A percentile compares a stretch with the other conserved stretches of the same genome.
Conservation (phyloP, 2,113 vertebrate genomes). For the Manacus vitellinus region DNA sequence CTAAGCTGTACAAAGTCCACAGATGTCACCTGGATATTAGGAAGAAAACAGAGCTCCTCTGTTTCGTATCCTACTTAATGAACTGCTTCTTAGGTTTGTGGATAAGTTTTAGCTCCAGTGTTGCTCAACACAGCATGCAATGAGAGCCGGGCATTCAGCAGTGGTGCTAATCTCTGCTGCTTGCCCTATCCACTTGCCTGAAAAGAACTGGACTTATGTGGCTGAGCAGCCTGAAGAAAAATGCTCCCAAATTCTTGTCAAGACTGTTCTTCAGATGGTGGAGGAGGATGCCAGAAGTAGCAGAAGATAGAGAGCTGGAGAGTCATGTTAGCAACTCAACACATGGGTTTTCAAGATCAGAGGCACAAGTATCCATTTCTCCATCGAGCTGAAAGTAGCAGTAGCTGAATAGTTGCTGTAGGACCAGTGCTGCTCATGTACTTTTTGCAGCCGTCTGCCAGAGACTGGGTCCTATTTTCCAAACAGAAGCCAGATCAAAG, state of each 20-base stretch:
- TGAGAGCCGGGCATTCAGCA: background rate
- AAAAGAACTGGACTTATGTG: background rate
- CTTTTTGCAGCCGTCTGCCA: background rate
- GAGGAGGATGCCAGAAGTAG: background rate
- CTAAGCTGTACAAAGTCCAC: background rate
- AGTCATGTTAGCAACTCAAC: background rate
- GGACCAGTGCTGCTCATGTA: background rate
- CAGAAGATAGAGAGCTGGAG: background rate
- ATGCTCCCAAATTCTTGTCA: background rate
- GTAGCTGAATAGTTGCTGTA: background rate
- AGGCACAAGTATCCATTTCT: background rate
- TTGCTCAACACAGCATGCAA: background rate
- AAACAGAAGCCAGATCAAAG: background rate
- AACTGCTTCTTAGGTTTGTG: background rate
- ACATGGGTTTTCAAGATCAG: background rate
- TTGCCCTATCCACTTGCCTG: background rate
- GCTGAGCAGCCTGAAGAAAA: background rate
- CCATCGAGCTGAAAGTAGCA: background rate
- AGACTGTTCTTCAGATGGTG: background rate
- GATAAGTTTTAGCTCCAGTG: background rate
- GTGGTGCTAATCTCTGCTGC: background rate
- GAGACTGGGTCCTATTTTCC: background rate
- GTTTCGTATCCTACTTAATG: background rate
- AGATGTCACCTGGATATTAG: background rate
- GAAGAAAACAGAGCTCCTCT: background rate